phyloP scores from a whole-genome alignment of 2,113 vertebrate species.

The Epinephelus fuscoguttatus region DNA sequence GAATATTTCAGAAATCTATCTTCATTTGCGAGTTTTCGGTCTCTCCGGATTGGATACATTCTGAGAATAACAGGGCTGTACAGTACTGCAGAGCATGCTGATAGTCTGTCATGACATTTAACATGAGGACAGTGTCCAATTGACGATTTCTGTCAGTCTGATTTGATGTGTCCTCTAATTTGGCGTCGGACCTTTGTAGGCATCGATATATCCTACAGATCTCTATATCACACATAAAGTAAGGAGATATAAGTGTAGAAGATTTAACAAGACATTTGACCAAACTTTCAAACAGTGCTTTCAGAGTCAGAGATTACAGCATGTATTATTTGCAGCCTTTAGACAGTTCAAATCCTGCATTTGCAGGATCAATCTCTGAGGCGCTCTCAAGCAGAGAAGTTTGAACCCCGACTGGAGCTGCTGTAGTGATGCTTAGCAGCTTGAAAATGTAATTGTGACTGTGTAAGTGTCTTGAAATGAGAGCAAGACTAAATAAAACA shows the following conservation, averaged over 20 bases:
- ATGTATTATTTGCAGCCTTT: neutral
- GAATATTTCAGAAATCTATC: slow-evolving; percentile 36
- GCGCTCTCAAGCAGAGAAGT: neutral
- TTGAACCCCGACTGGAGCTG: neutral
- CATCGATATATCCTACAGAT: neutral
- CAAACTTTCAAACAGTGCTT: neutral
- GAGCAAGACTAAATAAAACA: neutral
- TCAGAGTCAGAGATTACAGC: neutral
- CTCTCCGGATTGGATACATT: neutral
- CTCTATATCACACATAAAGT: neutral
- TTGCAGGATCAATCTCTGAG: neutral
- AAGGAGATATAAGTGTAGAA: neutral
- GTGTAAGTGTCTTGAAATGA: neutral
- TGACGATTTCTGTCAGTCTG: neutral
- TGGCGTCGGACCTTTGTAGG: neutral
- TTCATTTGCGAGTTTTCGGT: slow-evolving; percentile 21
- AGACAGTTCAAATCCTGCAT: neutral
- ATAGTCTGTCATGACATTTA: neutral
- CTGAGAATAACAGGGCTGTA: neutral
- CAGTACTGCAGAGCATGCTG: neutral
- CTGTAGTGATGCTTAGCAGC: neutral
- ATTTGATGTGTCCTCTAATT: neutral
- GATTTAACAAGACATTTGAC: neutral
- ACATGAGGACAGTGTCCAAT: neutral
- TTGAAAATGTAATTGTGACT: neutral